Conservation (phyloP, 2,113 vertebrate genomes). For the Nothocercus nigrocapillus region DNA sequence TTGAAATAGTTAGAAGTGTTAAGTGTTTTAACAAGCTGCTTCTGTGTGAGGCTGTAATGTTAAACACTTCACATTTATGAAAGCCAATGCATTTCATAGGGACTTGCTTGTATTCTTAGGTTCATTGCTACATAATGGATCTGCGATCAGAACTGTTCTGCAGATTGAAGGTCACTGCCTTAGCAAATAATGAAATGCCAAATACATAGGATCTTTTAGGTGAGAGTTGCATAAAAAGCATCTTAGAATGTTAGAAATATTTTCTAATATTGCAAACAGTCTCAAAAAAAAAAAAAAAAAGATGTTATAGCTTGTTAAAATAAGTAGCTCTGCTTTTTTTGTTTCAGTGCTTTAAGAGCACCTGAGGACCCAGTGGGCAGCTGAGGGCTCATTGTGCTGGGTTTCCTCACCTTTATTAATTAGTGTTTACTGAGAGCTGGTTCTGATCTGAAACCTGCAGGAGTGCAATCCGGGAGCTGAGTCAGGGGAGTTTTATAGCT, state of each 20-base stretch:
- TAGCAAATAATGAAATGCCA: not conserved
- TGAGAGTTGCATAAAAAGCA: not conserved
- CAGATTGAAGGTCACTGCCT: not conserved
- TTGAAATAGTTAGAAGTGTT: not conserved
- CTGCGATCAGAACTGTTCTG: not conserved
- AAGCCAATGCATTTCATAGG: constrained; percentile 15
- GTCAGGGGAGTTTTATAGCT: fast-evolving
- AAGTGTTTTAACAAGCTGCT: not conserved
- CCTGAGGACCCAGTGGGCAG: not conserved
- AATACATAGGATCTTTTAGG: not conserved
- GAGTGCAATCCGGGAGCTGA: not conserved
- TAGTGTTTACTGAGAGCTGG: fast-evolving
- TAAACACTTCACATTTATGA: not conserved
- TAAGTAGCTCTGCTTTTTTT: not conserved
- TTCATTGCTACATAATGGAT: not conserved
- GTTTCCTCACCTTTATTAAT: fast-evolving
- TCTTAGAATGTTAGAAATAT: not conserved
- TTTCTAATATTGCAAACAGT: not conserved
- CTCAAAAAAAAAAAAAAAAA: not conserved
- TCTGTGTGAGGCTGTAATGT: not conserved
- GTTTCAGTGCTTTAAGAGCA: not conserved
- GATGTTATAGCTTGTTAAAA: not conserved
- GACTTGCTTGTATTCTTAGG: constrained; percentile 28
- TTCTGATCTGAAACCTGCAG: fast-evolving
- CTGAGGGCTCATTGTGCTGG: fast-evolving